These are phyloP conservation scores for Polypedilum vanderplanki DNA, from an alignment of 1,140 invertebrate genomes.

Conservation along the genomic window DNA sequence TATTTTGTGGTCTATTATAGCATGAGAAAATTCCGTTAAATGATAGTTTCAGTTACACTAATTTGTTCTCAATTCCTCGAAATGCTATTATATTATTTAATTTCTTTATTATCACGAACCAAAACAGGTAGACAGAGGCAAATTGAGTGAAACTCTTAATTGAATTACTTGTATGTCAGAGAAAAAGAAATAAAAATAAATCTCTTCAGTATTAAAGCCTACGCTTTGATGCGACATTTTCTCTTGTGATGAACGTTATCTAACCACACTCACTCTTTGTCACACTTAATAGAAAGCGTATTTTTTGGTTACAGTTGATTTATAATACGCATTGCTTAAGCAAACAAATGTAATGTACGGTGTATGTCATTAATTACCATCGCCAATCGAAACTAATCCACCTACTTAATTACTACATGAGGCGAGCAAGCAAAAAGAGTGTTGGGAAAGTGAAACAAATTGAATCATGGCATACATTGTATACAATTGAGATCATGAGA, in stretches of 20 bases:
- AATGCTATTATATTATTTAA: background rate
- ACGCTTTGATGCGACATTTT: background rate
- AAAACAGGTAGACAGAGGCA: background rate
- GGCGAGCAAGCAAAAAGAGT: too few species aligned
- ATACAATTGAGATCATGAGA: too few species aligned
- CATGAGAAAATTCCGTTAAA: too few species aligned
- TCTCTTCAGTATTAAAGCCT: background rate
- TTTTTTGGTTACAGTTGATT: background rate
- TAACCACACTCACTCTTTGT: conserved; percentile 17
- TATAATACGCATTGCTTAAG: background rate
- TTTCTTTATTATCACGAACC: background rate
- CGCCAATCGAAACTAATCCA: conserved; percentile 24
- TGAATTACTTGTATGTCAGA: background rate
- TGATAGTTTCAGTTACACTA: background rate
- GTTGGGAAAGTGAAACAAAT: background rate
- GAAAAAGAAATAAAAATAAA: background rate
- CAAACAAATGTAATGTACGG: background rate
- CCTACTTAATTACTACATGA: conserved; percentile 13
- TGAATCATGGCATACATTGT: too few species aligned
- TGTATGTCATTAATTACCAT: conserved; percentile 24
- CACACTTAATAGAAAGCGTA: background rate
- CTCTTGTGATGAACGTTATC: background rate
- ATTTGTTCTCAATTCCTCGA: conserved; percentile 2
- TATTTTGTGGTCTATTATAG: background rate
- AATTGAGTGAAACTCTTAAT: too few species aligned